Evolutionary conservation across 2,797 vertebrate genomes (phyloP).

Genomic region (Mastacembelus armatus): DNA sequence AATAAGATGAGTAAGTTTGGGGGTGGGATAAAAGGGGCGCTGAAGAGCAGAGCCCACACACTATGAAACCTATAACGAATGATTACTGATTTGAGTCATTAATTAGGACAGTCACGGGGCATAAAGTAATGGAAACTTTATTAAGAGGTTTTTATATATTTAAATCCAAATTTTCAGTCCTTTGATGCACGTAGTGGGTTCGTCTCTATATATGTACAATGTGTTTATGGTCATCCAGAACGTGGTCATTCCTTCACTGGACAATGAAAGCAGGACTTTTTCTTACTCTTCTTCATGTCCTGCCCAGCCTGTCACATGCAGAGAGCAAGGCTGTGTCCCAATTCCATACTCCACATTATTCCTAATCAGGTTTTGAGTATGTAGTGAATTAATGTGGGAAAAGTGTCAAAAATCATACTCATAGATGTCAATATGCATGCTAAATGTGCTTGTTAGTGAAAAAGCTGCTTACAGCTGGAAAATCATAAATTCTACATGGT

Average conservation of each 20-base stretch:
- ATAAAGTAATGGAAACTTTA: slow-evolving; percentile 23
- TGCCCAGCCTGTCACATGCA: slow-evolving; percentile 28
- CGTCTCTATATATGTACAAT: background rate
- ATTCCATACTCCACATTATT: background rate
- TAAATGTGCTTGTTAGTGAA: background rate
- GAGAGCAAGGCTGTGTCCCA: slow-evolving; percentile 16
- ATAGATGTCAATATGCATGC: background rate
- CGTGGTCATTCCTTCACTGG: slow-evolving; percentile 31
- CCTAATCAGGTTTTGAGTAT: background rate
- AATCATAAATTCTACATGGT: slow-evolving; percentile 18
- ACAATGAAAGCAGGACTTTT: slow-evolving; percentile 38
- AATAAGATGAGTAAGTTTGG: slow-evolving; percentile 23
- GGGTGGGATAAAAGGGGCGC: slow-evolving; percentile 18
- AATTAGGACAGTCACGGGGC: background rate
- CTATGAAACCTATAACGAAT: slow-evolving; percentile 7
- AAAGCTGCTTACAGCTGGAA: background rate
- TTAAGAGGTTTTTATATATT: background rate
- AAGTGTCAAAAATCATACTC: background rate
- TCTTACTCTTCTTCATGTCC: slow-evolving; percentile 26
- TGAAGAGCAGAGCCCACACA: slow-evolving; percentile 19
- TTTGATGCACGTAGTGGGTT: background rate
- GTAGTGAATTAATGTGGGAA: background rate
- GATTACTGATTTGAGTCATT: slow-evolving; percentile 26
- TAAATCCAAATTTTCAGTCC: background rate
- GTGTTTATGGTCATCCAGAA: background rate